phyloP scores from a whole-genome alignment of 2,113 vertebrate species.

The Pangasianodon gigas region DNA sequence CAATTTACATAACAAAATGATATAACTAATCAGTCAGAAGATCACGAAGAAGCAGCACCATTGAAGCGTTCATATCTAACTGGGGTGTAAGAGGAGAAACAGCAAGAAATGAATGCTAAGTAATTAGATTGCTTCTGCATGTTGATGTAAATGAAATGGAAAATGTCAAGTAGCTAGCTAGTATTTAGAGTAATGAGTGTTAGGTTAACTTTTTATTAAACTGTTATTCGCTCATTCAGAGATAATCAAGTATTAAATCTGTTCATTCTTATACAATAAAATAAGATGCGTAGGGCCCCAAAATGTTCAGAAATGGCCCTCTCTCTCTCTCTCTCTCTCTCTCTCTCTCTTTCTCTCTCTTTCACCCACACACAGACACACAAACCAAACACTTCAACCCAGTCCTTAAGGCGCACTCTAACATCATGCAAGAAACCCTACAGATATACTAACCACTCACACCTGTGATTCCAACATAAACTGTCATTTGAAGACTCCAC shows the following conservation, averaged over 20 bases:
- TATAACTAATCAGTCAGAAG: background rate
- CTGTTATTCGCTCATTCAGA: too few species aligned
- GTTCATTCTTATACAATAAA: background rate
- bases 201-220: too few species aligned
- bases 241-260: too few species aligned
- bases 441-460: background rate
- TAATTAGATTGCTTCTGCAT: background rate
- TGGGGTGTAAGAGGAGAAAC: background rate
- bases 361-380: too few species aligned
- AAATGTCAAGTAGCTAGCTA: background rate
- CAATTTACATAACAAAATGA: background rate
- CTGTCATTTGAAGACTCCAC: too few species aligned
- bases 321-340: too few species aligned
- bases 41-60: background rate
- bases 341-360: too few species aligned
- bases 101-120: background rate
- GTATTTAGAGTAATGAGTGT: background rate
- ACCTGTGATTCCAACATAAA: too few species aligned
- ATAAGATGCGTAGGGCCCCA: background rate
- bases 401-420: too few species aligned
- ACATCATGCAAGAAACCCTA: too few species aligned
- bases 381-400: too few species aligned
- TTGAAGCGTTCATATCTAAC: background rate
- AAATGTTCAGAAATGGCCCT: background rate
- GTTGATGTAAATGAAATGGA: background rate